Evolutionary conservation across 2,888 invertebrate genomes (phyloP), one percentile per base, ranked within the genome.

Genomic region (Pammene aurita): DNA sequence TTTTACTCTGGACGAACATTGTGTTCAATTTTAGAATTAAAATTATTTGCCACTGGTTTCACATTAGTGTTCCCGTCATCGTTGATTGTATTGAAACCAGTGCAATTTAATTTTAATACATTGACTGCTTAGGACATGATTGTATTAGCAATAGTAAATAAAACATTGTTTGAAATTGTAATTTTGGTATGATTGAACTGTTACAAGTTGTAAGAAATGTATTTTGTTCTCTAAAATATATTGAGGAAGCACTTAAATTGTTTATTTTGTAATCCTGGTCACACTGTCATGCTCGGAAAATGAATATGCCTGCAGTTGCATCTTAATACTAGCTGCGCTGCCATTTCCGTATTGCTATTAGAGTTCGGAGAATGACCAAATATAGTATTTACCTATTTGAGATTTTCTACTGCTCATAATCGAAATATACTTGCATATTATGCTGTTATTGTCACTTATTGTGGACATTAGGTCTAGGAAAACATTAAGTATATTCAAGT

Each of bases 181-280:
- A 87, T 88, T 69, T 87, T 88, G 84, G 86, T 86, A 88, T 89
- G 87, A 89, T 89, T 87, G 87, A 87, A 88, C 85, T 91, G 90
- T 91, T 91, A 86, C 76, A 84, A 87, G 86, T 88, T 91, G 84
- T 89, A 88, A 89, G 86, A 90, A 90, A 87, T 90, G 89, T 90
- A 90, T 91, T 91, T 92, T 90, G 89, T 89, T 88, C 89, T 90
- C 90, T 86, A 85, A 90, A 92, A 90, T 92, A 92, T 90, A 91
- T 87, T 85, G 83, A 86, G 80, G 81, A 87, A 87, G 79, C 78
- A 82, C 80, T 79, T 77, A 75, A 65, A 73, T 80, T 73, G 78
- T 75, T 80, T 84, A 78, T 76, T 79, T 82, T 75, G 18, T 50
- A 26, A 13, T 50, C 18, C 11, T 70, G 57, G 61, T 70, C 70